A percentile compares a stretch with the other conserved stretches of the same genome.
Conservation (phyloP, 2,888 invertebrate genomes). For the Sericinus montela region DNA sequence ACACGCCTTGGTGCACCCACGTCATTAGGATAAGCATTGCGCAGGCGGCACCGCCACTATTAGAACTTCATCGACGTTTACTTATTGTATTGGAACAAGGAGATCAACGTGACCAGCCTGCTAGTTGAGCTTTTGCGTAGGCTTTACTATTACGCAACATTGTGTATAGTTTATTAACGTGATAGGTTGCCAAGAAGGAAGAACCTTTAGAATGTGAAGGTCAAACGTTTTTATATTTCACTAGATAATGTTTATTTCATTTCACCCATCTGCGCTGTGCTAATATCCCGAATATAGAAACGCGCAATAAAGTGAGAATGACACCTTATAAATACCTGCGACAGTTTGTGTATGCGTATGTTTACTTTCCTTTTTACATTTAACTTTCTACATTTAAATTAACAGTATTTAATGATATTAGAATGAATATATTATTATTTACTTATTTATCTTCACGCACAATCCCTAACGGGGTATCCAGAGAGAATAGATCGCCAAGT, state of each 20-base stretch:
- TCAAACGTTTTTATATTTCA: slow-evolving; percentile 7
- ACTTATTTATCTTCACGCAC: too few relatives aligned
- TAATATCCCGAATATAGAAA: neutral
- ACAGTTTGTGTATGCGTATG: too few relatives aligned
- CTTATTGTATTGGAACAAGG: slow-evolving; percentile 20
- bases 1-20: slow-evolving; percentile 10
- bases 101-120: slow-evolving; percentile 37
- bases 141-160: slow-evolving; percentile 20
- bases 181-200: slow-evolving; percentile 52
- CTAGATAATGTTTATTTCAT: neutral
- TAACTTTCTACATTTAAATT: too few relatives aligned
- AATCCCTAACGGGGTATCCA: too few relatives aligned
- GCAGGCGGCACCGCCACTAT: slow-evolving; percentile 14
- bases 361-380: too few relatives aligned
- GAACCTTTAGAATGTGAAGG: slow-evolving; percentile 23
- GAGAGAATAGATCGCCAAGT: too few relatives aligned
- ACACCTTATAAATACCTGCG: too few relatives aligned
- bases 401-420: too few relatives aligned
- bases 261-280: neutral
- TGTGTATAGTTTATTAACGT: slow-evolving; percentile 8
- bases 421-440: too few relatives aligned
- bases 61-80: slow-evolving; percentile 20
- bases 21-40: slow-evolving; percentile 16
- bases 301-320: too few relatives aligned
- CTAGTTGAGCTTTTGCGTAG: slow-evolving; percentile 39